Percentiles rank a stretch among this genome's conserved stretches.
Evolutionary conservation across 1,140 invertebrate genomes (phyloP).

Genomic region (Microplitis demolitor): DNA sequence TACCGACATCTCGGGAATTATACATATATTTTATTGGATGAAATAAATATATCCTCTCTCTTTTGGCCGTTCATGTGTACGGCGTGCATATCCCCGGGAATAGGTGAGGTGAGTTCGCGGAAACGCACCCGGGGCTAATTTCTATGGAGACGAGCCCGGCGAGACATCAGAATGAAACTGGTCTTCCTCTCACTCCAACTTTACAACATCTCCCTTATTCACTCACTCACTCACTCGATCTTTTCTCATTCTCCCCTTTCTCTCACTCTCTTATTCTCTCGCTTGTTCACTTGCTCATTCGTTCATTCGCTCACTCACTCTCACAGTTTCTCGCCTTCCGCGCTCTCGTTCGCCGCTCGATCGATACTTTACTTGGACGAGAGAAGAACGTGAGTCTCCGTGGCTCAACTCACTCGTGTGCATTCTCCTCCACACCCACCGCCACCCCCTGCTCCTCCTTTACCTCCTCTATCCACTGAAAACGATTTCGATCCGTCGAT

Average conservation of each 20-base stretch:
- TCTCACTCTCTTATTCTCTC: not conserved
- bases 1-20: constrained; percentile 3
- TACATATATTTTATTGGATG: constrained; percentile 1
- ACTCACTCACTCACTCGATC: not conserved
- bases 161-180: constrained; percentile 27
- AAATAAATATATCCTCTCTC: constrained; percentile 34
- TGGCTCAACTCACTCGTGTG: not conserved
- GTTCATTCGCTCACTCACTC: no score
- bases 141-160: constrained; percentile 31
- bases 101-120: constrained; percentile 24
- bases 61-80: not conserved
- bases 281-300: no score
- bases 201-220: not conserved
- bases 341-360: not conserved
- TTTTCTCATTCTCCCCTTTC: not conserved
- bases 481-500: constrained; percentile 12
- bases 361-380: constrained; percentile 7
- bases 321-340: not conserved
- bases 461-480: not conserved
- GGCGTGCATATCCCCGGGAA: constrained; percentile 19
- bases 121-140: constrained; percentile 33
- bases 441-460: not conserved
- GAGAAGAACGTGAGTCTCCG: not conserved
- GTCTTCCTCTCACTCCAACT: not conserved
- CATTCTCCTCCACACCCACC: constrained; percentile 1